Conservation (phyloP, 2,797 vertebrate species). For the Limnodromus scolopaceus region DNA sequence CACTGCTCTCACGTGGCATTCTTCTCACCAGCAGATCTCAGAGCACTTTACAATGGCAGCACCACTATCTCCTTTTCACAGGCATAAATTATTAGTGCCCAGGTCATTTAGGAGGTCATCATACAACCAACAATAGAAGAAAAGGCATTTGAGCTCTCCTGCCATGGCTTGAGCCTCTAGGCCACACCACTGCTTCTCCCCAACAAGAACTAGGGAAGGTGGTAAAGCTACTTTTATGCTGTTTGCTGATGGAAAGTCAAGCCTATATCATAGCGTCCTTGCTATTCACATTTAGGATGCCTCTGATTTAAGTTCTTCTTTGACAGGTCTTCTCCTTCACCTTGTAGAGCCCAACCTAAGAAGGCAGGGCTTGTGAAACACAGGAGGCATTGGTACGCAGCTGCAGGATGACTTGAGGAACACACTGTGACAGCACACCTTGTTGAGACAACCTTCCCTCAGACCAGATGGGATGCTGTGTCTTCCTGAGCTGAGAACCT, state of each 20-base stretch:
- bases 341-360: not conserved
- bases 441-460: not conserved
- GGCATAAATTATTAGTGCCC: not conserved
- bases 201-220: not conserved
- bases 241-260: not conserved
- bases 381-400: not conserved
- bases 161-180: not conserved
- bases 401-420: not conserved
- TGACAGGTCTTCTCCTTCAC: not conserved
- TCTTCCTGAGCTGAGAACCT: not conserved
- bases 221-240: not conserved
- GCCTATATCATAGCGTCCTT: not conserved
- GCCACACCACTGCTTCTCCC: not conserved
- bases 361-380: not conserved
- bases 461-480: not conserved
- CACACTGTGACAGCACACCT: not conserved
- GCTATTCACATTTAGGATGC: not conserved
- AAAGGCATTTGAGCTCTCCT: not conserved
- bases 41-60: not conserved
- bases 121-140: not conserved
- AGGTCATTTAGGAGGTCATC: not conserved
- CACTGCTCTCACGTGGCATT: accelerated
- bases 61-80: not conserved
- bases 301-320: not conserved
- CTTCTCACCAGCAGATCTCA: not conserved